Evolutionary conservation across 2,113 vertebrate genomes (phyloP).

Genomic region (Megaceryle torquata): DNA sequence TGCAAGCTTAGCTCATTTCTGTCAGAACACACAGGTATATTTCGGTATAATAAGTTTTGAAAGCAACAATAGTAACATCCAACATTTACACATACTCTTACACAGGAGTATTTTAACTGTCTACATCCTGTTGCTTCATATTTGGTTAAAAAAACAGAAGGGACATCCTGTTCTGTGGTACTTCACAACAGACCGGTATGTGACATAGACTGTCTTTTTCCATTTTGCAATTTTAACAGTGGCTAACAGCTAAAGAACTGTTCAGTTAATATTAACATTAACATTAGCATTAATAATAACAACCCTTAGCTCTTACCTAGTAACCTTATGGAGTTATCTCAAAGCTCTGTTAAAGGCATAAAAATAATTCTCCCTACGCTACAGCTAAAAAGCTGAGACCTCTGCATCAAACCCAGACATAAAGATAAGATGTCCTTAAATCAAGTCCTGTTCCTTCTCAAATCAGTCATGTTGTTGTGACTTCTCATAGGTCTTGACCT

Average conservation of each 20-base stretch:
- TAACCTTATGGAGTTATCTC: neutral
- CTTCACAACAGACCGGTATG: neutral
- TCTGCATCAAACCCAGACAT: neutral
- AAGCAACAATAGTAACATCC: neutral
- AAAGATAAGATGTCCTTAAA: neutral
- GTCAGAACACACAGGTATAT: neutral
- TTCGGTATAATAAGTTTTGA: neutral
- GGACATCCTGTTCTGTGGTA: neutral
- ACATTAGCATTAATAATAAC: neutral
- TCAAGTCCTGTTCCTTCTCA: neutral
- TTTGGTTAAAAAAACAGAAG: neutral
- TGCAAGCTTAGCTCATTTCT: neutral
- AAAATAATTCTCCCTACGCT: neutral
- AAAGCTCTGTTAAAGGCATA: neutral
- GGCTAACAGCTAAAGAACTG: neutral
- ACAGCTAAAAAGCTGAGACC: neutral
- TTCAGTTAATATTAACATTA: neutral
- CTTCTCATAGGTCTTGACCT: neutral
- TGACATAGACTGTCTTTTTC: neutral
- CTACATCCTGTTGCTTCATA: conserved; percentile 41
- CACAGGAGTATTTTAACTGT: neutral
- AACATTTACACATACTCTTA: neutral
- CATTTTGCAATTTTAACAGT: neutral
- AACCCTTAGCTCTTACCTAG: neutral
- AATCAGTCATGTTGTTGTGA: neutral